Conservation (phyloP, 2,888 invertebrate genomes). For the Buathra laborator region DNA sequence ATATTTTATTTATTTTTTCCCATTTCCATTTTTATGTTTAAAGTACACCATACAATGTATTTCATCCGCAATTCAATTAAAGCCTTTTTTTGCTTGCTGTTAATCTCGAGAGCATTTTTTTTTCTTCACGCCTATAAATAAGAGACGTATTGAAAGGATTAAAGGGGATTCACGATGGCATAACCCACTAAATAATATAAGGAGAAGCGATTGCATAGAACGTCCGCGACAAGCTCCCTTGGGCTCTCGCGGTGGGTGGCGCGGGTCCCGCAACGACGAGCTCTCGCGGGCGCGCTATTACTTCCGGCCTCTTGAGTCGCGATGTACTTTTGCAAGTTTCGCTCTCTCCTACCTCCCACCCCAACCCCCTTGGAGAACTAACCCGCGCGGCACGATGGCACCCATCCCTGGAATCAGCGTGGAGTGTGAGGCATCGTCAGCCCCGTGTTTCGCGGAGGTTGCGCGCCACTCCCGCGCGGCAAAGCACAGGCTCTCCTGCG, state of each 20-base stretch:
- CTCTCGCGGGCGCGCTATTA: conserved; percentile 79
- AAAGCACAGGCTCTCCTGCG: conserved; percentile 36
- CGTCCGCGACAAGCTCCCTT: conserved; percentile 68
- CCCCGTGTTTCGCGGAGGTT: conserved; percentile 24
- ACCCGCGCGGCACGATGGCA: conserved; percentile 47
- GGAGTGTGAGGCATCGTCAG: conserved; percentile 44
- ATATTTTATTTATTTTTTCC: not conserved
- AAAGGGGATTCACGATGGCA: conserved; percentile 26
- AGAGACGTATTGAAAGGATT: conserved; percentile 14
- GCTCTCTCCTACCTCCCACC: conserved; percentile 45
- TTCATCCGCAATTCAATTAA: too few relatives aligned
- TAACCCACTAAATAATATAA: conserved; percentile 77
- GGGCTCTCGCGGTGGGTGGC: conserved; percentile 74
- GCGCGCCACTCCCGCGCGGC: conserved; percentile 53
- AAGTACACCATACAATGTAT: not conserved
- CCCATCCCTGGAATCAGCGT: conserved; percentile 22
- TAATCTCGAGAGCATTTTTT: too few relatives aligned
- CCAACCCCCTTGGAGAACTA: conserved; percentile 54
- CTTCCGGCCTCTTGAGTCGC: conserved; percentile 84
- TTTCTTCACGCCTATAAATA: not conserved
- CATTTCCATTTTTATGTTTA: not conserved
- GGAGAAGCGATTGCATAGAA: conserved; percentile 37
- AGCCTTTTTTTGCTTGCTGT: too few relatives aligned
- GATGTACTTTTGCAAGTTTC: conserved; percentile 84
- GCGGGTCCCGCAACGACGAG: conserved; percentile 74